Conservation (phyloP, 2,797 vertebrate genomes). For the Agapornis canus region DNA sequence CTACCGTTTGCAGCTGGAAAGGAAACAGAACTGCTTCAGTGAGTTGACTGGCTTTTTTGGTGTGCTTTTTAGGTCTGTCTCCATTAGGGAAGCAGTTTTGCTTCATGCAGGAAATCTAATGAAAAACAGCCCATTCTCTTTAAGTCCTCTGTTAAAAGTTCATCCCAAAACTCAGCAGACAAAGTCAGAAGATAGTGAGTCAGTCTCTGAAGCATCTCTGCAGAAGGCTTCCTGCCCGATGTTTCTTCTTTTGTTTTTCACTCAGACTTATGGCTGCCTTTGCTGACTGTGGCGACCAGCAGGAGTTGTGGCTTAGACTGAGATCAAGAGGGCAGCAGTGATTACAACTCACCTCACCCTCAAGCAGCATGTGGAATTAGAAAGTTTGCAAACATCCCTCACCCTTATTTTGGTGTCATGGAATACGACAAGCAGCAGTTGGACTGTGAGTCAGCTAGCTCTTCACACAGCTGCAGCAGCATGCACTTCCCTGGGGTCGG, state of each 20-base stretch:
- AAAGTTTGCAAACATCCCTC: not conserved
- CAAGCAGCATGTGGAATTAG: constrained; percentile 12
- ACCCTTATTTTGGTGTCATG: not conserved
- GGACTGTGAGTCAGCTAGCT: not conserved
- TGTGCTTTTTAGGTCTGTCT: not conserved
- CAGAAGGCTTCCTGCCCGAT: not conserved
- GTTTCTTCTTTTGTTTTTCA: constrained; percentile 7
- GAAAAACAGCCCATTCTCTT: not conserved
- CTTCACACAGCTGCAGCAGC: not conserved
- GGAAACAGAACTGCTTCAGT: not conserved
- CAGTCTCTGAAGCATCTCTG: not conserved
- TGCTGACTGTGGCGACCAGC: constrained; percentile 9
- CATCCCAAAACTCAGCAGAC: not conserved
- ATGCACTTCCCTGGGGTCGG: not conserved
- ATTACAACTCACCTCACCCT: not conserved
- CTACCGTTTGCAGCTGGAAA: not conserved
- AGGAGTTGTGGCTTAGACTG: constrained; percentile 28
- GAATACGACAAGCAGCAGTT: not conserved
- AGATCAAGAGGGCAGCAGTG: constrained; percentile 14
- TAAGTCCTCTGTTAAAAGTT: not conserved
- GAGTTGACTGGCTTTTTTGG: not conserved
- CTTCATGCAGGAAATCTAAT: not conserved
- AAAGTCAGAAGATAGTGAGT: not conserved
- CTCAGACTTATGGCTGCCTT: constrained; percentile 16
- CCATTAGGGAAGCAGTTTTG: not conserved